Evolutionary conservation across 2,888 invertebrate species (phyloP), one percentile per base, ranked within the genome.

Genomic region (Sphaerophoria taeniata): DNA sequence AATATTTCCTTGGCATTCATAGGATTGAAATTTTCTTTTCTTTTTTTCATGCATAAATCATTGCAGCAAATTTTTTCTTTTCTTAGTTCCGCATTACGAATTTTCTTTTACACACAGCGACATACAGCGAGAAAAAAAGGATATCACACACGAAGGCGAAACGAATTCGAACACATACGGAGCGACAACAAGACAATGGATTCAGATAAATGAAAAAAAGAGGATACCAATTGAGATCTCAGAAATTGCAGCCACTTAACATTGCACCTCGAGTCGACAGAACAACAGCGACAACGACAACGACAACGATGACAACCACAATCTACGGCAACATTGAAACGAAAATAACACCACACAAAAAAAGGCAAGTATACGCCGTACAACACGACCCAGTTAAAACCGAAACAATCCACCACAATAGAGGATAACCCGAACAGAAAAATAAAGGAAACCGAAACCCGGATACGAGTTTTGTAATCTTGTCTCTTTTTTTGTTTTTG

Each of bases 211-310:
- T 75, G 55, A 39, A 43, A 51, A 65, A 61, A 47, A 67, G 53
- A 60, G 56, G 63, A 73, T 51, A 81, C 75, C 60, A 65, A 76
- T 39, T 63, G 31, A 56, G 74, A 80, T 75, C 63, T 72, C 61
- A 76, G 56, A 70, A 85, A 81, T 70, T 73, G 76, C 70, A 78
- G 51, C 82, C 86, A 86, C 86, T 86, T 86, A 86, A 86, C 86
- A 86, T 86, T 86, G 86, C 82, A 86, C 81, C 86, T 86, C 73
- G 67, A 67, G 67, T 67, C 24, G 67, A 67, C 51, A 67, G 36
- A 65, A 65, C 43, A 39, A 73, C 51, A 51, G 24, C 45, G 47
- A 73, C 53, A 58, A 24, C 14, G 43, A 63, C 45, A 49, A 61
- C 72, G 34, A 61, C n/a, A n/a, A n/a, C n/a, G n/a, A n/a, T 45